phyloP scores from a whole-genome alignment of 2,797 vertebrate species.

The Jordanella pulchra region DNA sequence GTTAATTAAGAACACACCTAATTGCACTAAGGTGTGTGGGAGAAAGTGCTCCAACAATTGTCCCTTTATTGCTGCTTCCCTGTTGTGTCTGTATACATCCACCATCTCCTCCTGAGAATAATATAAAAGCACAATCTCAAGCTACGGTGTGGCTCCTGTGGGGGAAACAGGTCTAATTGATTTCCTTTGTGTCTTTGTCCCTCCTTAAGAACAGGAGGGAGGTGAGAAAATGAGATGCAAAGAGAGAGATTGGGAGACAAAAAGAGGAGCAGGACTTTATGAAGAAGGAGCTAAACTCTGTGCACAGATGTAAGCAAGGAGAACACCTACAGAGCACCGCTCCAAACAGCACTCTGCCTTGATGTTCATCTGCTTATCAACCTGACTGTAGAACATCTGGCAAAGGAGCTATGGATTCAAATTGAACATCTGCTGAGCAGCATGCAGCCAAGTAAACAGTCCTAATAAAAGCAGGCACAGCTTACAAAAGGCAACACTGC shows the following conservation, averaged over 20 bases:
- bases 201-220: conserved; percentile 24
- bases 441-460: conserved; percentile 59
- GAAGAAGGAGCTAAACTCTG: conserved; percentile 50
- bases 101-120: conserved; percentile 47
- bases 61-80: conserved; percentile 46
- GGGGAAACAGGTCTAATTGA: conserved; percentile 64
- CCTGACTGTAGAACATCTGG: conserved; percentile 69
- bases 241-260: conserved; percentile 25
- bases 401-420: conserved; percentile 55
- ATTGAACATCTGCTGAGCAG: conserved; percentile 68
- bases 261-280: conserved; percentile 45
- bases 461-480: conserved; percentile 51
- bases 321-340: conserved; percentile 64
- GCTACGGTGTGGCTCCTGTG: conserved; percentile 47
- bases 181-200: conserved; percentile 68
- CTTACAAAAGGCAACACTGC: conserved; percentile 48
- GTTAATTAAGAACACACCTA: conserved; percentile 18
- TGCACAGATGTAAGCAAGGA: conserved; percentile 46
- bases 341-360: conserved; percentile 31
- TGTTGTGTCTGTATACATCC: conserved; percentile 50
- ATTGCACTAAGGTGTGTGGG: conserved; percentile 22
- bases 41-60: conserved; percentile 40
- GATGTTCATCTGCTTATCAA: conserved; percentile 34
- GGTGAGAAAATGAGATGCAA: conserved; percentile 5
- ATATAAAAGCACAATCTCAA: conserved; percentile 56